Evolutionary conservation across 2,888 invertebrate genomes (phyloP), one percentile per base, ranked within the genome.

Genomic region (Metacarcinus magister): DNA sequence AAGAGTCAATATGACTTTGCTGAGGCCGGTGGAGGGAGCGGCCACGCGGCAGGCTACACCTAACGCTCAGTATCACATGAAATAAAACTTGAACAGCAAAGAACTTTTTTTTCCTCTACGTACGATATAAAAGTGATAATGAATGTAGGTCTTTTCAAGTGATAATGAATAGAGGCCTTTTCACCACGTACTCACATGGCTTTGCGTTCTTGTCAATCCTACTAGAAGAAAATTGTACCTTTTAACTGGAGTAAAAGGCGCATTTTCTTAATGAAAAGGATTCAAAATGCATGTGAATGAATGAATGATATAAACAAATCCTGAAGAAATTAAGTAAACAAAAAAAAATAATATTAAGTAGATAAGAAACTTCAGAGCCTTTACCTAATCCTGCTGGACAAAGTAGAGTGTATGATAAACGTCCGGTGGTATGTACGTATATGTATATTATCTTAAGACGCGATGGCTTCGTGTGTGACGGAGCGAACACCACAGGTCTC

Each of bases 1-100:
- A 28, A 95, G 95, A 94, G 95, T 95, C 95, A 95, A 95, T 95
- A 95, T 95, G 95, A 95, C 95, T 95, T 93, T 94, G 95, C 89
- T 60, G 43, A 54, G 90, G 89, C 60, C 90, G 28, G 44, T 82
- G 75, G 39, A 75, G 82, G 91, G 89, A 32, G 75, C 28, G 89
- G 89, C 92, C 46, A 39, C 89, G 89, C 75, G 95, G 94, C 94
- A 48, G 90, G 95, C 82, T 75, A 93, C 87, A 75, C 89, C 95
- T 93, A 93, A 94, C 91, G 87, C 94, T 93, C 95, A 93, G 94
- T 95, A 95, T 95, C 94, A 95, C 95, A 94, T 95, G 3, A 94
- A 93, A 95, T 75, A 95, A 82, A 94, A 82, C 67, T 95, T 82
- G 95, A 95, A 95, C 95, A 95, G 95, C 94, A 75, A 94, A 94